Conservation (phyloP, 2,888 invertebrate genomes). For the Xylocampa areola region DNA sequence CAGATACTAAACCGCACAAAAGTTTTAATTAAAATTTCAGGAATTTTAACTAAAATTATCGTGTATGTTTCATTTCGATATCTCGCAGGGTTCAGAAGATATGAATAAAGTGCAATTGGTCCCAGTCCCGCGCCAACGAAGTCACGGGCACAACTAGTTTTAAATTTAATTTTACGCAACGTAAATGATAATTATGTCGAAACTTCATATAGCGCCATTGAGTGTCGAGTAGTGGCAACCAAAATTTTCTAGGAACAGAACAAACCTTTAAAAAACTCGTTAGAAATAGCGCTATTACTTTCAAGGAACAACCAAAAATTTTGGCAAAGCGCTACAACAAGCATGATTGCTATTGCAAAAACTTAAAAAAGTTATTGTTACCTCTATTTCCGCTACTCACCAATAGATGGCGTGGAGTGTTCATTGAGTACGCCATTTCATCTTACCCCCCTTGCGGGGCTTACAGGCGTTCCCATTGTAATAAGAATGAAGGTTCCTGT, state of each 20-base stretch:
- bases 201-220: background rate
- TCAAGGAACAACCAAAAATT: background rate
- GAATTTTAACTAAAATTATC: too few species aligned
- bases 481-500: too few species aligned
- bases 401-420: constrained; percentile 27
- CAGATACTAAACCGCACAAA: too few species aligned
- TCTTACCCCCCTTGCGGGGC: constrained; percentile 23
- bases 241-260: background rate
- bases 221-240: background rate
- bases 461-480: constrained; percentile 51
- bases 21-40: too few species aligned
- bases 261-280: background rate
- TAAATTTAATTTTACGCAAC: too few species aligned
- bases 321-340: background rate
- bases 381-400: background rate
- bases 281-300: background rate
- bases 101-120: too few species aligned
- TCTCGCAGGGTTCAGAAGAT: too few species aligned
- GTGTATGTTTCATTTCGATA: too few species aligned
- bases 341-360: background rate
- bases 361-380: background rate
- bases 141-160: too few species aligned
- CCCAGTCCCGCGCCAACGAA: too few species aligned
- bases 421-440: background rate
- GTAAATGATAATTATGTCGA: too few species aligned